Conservation (phyloP, 2,797 vertebrate genomes). For the Dipus sagitta region DNA sequence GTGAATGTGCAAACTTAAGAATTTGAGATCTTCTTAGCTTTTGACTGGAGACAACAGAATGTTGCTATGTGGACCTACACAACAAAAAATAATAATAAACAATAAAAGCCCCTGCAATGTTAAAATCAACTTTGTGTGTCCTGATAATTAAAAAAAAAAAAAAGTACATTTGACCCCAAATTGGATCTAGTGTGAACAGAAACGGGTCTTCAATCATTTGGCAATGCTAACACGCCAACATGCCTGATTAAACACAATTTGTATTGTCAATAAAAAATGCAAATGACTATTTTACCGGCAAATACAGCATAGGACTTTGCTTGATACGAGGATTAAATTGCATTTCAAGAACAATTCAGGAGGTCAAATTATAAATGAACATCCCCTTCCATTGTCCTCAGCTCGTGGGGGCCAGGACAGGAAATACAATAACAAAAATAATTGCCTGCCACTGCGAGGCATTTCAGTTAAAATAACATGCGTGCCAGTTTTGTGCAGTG, state of each 20-base stretch:
- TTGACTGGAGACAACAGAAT: conserved; percentile 3
- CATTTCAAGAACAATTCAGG: conserved; percentile 73
- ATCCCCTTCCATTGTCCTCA: conserved; percentile 73
- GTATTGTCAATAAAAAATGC: conserved; percentile 78
- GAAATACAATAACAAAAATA: conserved; percentile 82
- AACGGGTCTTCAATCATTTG: conserved; percentile 69
- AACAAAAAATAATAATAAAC: neutral
- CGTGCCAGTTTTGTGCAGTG: conserved; percentile 62
- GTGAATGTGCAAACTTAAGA: neutral
- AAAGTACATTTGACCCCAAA: conserved; percentile 66
- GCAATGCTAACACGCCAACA: conserved; percentile 47
- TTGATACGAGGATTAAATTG: conserved; percentile 72
- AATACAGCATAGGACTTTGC: conserved; percentile 73
- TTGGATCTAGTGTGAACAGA: conserved; percentile 24
- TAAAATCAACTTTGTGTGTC: conserved; percentile 59
- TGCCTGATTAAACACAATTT: conserved; percentile 80
- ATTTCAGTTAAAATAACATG: conserved; percentile 81
- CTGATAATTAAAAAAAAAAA: conserved; percentile 71
- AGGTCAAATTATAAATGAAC: conserved; percentile 77
- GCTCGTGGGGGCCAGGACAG: conserved; percentile 72
- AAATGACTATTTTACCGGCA: conserved; percentile 76
- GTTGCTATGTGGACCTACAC: neutral
- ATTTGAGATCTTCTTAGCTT: neutral
- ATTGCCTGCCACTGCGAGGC: conserved; percentile 79
- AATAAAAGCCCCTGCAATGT: neutral